Percentiles rank a stretch among this genome's conserved stretches.
phyloP scores from a whole-genome alignment of 1,140 invertebrate species.

The Plectrocnemia conspersa region DNA sequence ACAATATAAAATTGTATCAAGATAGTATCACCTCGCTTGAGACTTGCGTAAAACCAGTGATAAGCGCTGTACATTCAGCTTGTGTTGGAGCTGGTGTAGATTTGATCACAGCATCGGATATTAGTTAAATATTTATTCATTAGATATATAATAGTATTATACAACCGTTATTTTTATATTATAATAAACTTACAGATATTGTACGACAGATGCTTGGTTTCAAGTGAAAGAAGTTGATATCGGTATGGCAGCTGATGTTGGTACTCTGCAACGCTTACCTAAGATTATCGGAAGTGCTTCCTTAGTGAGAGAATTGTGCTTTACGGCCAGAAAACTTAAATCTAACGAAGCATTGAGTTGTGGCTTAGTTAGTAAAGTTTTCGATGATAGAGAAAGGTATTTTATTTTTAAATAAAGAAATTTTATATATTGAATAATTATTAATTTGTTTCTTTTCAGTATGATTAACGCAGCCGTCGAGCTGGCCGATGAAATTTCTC shows the following conservation, averaged over 20 bases:
- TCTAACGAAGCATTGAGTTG: slow-evolving; percentile 72
- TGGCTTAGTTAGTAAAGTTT: slow-evolving; percentile 74
- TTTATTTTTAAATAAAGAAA: background rate
- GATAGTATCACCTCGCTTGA: slow-evolving; percentile 75
- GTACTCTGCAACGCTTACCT: slow-evolving; percentile 89
- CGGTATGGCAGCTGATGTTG: slow-evolving; percentile 93
- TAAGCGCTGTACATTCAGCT: slow-evolving; percentile 79
- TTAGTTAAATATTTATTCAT: slow-evolving; percentile 47
- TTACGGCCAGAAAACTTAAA: slow-evolving; percentile 77
- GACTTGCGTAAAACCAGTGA: slow-evolving; percentile 79
- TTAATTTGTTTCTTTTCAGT: slow-evolving; percentile 43
- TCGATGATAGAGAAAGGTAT: slow-evolving; percentile 65
- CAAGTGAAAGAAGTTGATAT: slow-evolving; percentile 83
- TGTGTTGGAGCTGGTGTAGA: slow-evolving; percentile 91
- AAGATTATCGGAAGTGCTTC: slow-evolving; percentile 84
- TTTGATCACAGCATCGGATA: slow-evolving; percentile 82
- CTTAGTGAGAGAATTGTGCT: slow-evolving; percentile 80
- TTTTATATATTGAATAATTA: background rate
- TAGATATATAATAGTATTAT: background rate
- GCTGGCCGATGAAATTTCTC: slow-evolving; percentile 74
- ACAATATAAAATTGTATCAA: slow-evolving; percentile 68
- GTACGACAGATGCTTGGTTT: slow-evolving; percentile 87
- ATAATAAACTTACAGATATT: slow-evolving; percentile 60
- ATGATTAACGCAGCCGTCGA: slow-evolving; percentile 62
- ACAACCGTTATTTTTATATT: background rate